Evolutionary conservation across 1,140 invertebrate genomes (phyloP).

Genomic region (Danaus melanippus): DNA sequence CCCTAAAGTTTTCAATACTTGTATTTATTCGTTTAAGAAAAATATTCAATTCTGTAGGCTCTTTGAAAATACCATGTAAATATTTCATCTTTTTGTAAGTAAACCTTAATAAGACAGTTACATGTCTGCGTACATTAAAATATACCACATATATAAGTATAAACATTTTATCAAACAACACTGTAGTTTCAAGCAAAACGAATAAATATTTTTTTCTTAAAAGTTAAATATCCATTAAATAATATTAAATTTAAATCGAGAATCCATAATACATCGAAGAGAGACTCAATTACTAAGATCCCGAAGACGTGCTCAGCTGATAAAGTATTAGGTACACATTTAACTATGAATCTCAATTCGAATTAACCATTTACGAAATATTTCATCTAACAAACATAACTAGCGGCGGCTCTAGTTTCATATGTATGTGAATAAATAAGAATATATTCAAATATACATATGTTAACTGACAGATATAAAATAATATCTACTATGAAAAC

Average conservation of each 20-base stretch:
- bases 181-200: constrained; percentile 17
- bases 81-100: constrained; percentile 7
- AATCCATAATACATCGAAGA: constrained; percentile 1
- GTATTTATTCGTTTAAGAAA: constrained; percentile 17
- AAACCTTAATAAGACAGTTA: constrained; percentile 4
- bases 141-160: constrained; percentile 14
- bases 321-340: constrained; percentile 1
- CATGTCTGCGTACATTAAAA: constrained; percentile 11
- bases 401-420: constrained; percentile 14
- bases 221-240: constrained; percentile 8
- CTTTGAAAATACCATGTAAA: constrained; percentile 10
- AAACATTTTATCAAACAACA: constrained; percentile 22
- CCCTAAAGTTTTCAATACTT: constrained; percentile 11
- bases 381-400: constrained; percentile 10
- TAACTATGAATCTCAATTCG: constrained; percentile 14
- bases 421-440: neutral
- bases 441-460: too few species aligned
- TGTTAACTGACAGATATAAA: too few species aligned
- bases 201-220: too few species aligned
- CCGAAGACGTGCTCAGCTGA: neutral
- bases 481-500: too few species aligned
- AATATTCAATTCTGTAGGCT: constrained; percentile 18
- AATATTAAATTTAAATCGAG: constrained; percentile 10
- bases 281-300: constrained; percentile 1
- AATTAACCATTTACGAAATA: constrained; percentile 15